phyloP scores from a whole-genome alignment of 2,113 vertebrate species.

The Choloepus hoffmanni region DNA sequence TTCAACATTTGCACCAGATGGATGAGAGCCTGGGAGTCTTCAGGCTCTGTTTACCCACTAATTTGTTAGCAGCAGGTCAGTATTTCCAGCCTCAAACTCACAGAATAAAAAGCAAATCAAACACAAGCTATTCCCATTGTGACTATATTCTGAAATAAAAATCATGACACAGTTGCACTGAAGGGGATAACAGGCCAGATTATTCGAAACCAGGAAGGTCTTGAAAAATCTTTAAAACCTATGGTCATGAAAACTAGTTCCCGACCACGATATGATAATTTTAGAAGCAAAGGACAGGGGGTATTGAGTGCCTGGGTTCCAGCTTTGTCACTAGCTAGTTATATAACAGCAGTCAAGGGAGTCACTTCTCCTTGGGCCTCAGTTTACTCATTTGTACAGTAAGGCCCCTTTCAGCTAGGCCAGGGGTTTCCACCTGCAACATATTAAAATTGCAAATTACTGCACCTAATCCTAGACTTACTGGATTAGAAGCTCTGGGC shows the following conservation, averaged over 20 bases:
- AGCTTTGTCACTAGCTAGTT: neutral
- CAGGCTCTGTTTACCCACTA: neutral
- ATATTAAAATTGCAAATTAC: neutral
- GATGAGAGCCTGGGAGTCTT: neutral
- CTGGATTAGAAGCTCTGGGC: neutral
- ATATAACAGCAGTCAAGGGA: neutral
- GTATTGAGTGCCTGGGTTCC: neutral
- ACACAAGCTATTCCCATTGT: neutral
- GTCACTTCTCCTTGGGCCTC: neutral
- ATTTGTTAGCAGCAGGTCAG: neutral
- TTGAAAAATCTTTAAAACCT: neutral
- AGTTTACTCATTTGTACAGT: neutral
- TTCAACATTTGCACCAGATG: neutral
- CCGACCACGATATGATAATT: neutral
- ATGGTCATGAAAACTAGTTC: neutral
- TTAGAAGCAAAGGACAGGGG: neutral
- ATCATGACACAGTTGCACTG: neutral
- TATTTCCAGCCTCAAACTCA: neutral
- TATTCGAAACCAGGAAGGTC: neutral
- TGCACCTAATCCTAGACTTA: neutral
- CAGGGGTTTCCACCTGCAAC: neutral
- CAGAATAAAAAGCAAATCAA: constrained; percentile 54
- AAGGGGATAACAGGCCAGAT: neutral
- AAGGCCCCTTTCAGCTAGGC: neutral
- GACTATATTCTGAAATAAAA: constrained; percentile 21